Evolutionary conservation across 2,888 invertebrate genomes (phyloP), one percentile per base, ranked within the genome.

Genomic region (Nemotelus nigrinus): DNA sequence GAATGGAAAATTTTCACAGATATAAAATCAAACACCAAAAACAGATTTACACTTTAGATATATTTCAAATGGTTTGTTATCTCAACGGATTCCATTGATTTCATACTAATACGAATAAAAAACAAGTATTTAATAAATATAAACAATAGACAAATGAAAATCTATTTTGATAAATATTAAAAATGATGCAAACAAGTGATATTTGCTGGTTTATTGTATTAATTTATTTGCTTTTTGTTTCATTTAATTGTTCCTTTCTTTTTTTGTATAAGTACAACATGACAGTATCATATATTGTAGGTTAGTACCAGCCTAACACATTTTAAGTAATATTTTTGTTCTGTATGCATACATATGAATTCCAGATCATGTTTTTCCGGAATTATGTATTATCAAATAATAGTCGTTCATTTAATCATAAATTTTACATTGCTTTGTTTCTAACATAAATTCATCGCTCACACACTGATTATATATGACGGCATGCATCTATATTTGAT

Each of bases 301-400:
- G 70, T 70, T 70, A 70, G 70, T 41, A 41, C 70, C 70, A 70
- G 70, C 70, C 70, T 70, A 70, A 70, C 70, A 53, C 4, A 60
- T 3, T 60, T 60, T 39, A 60, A 25, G 3, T 60, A 41, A 25
- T 25, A 60, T 60, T 60, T 7, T 4, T 53, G 53, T 53, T 10
- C 7, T 53, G 1, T 53, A 53, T 53, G 57, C 25, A 57, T 57
- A 57, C 57, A 57, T 57, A 53, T 53, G 25, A 25, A 57, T 25
- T 3, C 10, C 3, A 7, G 25, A 57, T 10, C 25, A 10, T 25
- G 2, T 57, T 25, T 60, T 4, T 58, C 4, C 25, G 25, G 58
- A n/a, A 58, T 58, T 58, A 58, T 58, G 25, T 25, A 25, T 25
- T 25, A 25, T 25, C 25, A 25, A 58, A 58, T 58, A 58, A 58